Conservation (phyloP, 2,888 invertebrate species). For the Pammene fasciana region DNA sequence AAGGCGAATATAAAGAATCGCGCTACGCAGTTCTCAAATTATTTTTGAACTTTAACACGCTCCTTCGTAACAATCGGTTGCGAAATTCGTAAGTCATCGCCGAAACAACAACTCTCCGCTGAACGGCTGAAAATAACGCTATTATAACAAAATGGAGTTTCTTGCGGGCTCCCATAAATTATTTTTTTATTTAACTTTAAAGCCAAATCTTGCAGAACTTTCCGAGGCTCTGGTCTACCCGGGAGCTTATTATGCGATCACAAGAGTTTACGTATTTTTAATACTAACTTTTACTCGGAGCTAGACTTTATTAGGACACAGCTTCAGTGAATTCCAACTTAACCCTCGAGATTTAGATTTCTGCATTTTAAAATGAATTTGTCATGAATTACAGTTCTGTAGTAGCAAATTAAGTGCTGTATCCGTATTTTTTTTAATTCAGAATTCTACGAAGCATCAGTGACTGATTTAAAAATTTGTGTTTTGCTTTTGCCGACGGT, state of each 20-base stretch:
- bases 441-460: background rate
- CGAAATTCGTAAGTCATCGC: conserved; percentile 26
- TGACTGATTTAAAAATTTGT: background rate
- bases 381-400: background rate
- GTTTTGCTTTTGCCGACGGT: too few relatives aligned
- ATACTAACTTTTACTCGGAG: conserved; percentile 13
- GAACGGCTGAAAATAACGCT: conserved; percentile 25
- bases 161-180: conserved; percentile 26
- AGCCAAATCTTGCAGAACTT: conserved; percentile 46
- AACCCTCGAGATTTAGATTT: background rate
- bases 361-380: conserved; percentile 21
- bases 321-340: conserved; percentile 7
- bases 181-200: conserved; percentile 35
- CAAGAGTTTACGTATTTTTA: conserved; percentile 29
- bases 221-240: conserved; percentile 42
- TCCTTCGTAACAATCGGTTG: conserved; percentile 3
- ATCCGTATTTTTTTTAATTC: background rate
- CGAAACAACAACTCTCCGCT: conserved; percentile 8
- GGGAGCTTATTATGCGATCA: conserved; percentile 34
- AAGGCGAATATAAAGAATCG: background rate
- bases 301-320: conserved; percentile 22
- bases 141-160: conserved; percentile 25
- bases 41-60: background rate
- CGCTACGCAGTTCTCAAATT: background rate
- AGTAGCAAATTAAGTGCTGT: background rate